phyloP scores from a whole-genome alignment of 1,140 invertebrate species.

The Nomia melanderi region DNA sequence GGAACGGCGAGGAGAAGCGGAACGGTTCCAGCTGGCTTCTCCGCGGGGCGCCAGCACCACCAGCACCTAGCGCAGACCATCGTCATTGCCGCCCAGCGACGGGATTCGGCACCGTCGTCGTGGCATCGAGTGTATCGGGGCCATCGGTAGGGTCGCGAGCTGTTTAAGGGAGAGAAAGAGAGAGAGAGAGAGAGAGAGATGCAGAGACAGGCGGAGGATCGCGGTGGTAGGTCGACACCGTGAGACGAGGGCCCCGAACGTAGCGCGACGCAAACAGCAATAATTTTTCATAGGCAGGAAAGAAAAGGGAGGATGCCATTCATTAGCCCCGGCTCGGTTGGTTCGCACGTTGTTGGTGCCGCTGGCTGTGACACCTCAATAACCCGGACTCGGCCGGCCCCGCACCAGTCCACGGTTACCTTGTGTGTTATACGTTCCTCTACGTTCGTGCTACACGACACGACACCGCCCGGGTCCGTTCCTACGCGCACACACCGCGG shows the following conservation, averaged over 20 bases:
- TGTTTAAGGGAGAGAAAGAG: constrained; percentile 32
- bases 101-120: not conserved
- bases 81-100: not conserved
- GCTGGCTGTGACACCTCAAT: constrained; percentile 77
- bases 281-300: constrained; percentile 77
- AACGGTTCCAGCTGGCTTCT: constrained; percentile 69
- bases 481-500: constrained; percentile 13
- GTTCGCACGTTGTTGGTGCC: constrained; percentile 77
- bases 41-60: constrained; percentile 62
- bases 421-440: constrained; percentile 33
- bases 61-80: not conserved
- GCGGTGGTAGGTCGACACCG: constrained; percentile 72
- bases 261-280: constrained; percentile 55
- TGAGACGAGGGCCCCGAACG: constrained; percentile 49
- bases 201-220: too few species aligned
- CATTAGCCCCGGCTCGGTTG: constrained; percentile 77
- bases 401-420: constrained; percentile 36
- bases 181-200: constrained; percentile 48
- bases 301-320: constrained; percentile 76
- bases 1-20: constrained; percentile 28
- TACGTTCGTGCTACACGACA: constrained; percentile 43
- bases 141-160: constrained; percentile 47
- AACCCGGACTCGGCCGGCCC: constrained; percentile 62
- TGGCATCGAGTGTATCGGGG: constrained; percentile 46
- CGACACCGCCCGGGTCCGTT: constrained; percentile 33